These are phyloP conservation scores for Mormyrops attenuatus DNA, from an alignment of 2,797 vertebrate genomes.

Conservation along the genomic window DNA sequence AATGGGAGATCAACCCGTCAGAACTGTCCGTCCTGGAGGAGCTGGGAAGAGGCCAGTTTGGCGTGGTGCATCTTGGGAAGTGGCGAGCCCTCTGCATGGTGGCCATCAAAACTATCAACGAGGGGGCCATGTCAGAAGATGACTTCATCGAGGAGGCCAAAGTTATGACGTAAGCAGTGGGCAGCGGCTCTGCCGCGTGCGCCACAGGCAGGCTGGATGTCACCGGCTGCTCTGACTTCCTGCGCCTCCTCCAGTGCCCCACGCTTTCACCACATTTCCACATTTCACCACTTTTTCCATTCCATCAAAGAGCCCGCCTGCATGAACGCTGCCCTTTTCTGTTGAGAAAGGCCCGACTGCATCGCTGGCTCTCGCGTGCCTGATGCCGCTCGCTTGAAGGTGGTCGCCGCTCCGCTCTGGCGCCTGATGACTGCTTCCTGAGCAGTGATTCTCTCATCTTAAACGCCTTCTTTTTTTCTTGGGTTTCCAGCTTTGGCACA, in stretches of 20 bases:
- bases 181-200: neutral
- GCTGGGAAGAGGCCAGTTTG: constrained; percentile 77
- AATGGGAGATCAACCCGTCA: constrained; percentile 76
- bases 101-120: constrained; percentile 71
- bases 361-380: neutral
- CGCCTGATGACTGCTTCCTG: constrained; percentile 11
- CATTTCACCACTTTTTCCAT: constrained; percentile 17
- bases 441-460: constrained; percentile 8
- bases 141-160: constrained; percentile 97
- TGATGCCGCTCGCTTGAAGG: neutral
- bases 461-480: neutral
- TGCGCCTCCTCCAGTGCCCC: neutral
- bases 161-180: constrained; percentile 83
- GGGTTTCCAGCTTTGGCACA: neutral
- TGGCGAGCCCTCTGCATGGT: constrained; percentile 61
- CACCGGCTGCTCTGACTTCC: neutral
- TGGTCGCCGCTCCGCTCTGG: neutral
- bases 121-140: constrained; percentile 88
- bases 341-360: neutral
- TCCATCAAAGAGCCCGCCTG: neutral
- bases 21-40: constrained; percentile 75
- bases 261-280: constrained; percentile 18
- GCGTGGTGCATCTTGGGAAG: constrained; percentile 71
- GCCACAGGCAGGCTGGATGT: constrained; percentile 7
- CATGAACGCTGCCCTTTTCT: neutral